These are phyloP conservation scores for Vimba vimba DNA, from an alignment of 2,113 vertebrate species.

Conservation along the genomic window DNA sequence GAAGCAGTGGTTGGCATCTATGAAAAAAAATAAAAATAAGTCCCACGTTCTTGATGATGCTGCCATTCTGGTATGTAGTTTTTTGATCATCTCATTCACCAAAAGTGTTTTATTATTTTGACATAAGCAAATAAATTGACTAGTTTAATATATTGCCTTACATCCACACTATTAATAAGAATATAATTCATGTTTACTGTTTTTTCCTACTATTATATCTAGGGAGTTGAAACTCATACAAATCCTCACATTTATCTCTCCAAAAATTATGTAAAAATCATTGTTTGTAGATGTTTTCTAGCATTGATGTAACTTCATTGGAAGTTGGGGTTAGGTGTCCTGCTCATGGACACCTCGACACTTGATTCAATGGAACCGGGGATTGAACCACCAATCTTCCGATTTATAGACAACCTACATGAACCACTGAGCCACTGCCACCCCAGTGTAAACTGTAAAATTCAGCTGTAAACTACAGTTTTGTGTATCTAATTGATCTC, in stretches of 20 bases:
- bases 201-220: background rate
- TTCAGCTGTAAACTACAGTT: conserved; percentile 7
- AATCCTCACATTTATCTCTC: background rate
- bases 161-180: conserved; percentile 5
- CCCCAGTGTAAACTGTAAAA: background rate
- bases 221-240: conserved; percentile 12
- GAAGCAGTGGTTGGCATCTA: background rate
- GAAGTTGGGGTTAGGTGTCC: no score
- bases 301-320: conserved; percentile 1
- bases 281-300: conserved; percentile 7
- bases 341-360: no score
- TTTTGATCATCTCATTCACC: conserved; percentile 1
- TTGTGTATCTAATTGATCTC: background rate
- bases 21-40: background rate
- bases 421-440: no score
- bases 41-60: conserved; percentile 10
- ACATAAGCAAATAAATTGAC: background rate
- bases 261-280: conserved; percentile 13
- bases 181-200: background rate
- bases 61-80: conserved; percentile 1
- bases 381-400: no score
- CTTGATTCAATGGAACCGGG: no score
- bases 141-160: background rate
- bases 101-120: conserved; percentile 3
- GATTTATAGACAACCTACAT: no score